These are phyloP conservation scores for Charaxes varanes DNA, from an alignment of 1,140 invertebrate species.

Conservation along the genomic window DNA sequence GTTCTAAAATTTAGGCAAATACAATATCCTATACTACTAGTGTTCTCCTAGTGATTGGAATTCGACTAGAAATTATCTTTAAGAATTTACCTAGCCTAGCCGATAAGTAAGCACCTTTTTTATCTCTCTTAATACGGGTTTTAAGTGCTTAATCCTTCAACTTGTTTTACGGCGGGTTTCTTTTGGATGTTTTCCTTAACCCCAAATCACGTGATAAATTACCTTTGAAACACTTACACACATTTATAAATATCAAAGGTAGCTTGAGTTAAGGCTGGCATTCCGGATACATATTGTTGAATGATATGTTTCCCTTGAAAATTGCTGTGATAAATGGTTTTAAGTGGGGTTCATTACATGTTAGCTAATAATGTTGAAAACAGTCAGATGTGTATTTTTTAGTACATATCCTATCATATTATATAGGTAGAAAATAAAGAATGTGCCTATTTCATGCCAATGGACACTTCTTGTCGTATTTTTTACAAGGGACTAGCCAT, in stretches of 20 bases:
- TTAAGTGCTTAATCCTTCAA: conserved; percentile 1
- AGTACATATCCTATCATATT: too few relatives aligned
- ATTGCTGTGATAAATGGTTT: background rate
- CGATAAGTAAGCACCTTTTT: background rate
- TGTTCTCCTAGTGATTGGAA: too few relatives aligned
- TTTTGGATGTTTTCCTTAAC: conserved; percentile 4
- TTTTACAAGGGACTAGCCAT: too few relatives aligned
- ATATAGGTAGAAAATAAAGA: too few relatives aligned
- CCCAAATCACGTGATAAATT: conserved; percentile 1
- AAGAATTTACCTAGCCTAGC: conserved; percentile 2
- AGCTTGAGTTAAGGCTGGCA: background rate
- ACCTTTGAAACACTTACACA: conserved; percentile 1
- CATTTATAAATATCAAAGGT: conserved; percentile 5
- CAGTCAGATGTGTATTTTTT: too few relatives aligned
- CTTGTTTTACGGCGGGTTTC: conserved; percentile 1
- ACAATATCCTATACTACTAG: too few relatives aligned
- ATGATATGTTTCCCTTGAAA: background rate
- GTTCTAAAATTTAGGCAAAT: too few relatives aligned
- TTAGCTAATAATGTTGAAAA: too few relatives aligned
- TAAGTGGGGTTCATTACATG: too few relatives aligned
- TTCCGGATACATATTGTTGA: background rate
- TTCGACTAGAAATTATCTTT: background rate
- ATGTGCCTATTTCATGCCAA: too few relatives aligned
- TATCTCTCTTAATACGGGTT: conserved; percentile 1
- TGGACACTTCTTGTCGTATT: too few relatives aligned